phyloP scores from a whole-genome alignment of 1,140 invertebrate genomes.

The Varroa destructor region DNA sequence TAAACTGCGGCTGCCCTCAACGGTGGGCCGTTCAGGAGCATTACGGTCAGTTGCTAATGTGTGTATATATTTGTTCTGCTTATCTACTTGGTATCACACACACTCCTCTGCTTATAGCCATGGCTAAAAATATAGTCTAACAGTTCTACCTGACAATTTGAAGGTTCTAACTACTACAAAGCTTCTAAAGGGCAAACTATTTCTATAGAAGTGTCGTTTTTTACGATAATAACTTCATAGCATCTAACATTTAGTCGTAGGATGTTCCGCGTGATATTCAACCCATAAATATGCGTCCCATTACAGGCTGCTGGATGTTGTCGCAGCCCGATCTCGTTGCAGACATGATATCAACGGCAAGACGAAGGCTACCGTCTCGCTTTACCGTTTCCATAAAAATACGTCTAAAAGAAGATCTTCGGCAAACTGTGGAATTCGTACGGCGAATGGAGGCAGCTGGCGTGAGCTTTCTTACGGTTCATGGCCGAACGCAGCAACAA shows the following conservation, averaged over 20 bases:
- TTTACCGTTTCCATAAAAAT: slow-evolving; percentile 88
- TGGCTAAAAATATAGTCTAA: too few relatives aligned
- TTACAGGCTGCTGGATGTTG: slow-evolving; percentile 28
- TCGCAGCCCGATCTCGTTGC: slow-evolving; percentile 66
- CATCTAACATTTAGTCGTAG: neutral
- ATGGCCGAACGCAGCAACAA: slow-evolving; percentile 71
- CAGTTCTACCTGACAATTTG: too few relatives aligned
- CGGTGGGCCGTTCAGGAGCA: slow-evolving; percentile 39
- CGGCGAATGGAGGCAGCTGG: slow-evolving; percentile 66
- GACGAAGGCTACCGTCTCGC: slow-evolving; percentile 53
- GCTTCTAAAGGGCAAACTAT: too few relatives aligned
- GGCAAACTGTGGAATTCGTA: slow-evolving; percentile 57
- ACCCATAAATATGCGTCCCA: slow-evolving; percentile 38
- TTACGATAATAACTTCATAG: too few relatives aligned
- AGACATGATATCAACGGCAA: slow-evolving; percentile 62
- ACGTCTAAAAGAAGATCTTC: slow-evolving; percentile 50
- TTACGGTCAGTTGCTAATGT: neutral
- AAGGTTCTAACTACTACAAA: too few relatives aligned
- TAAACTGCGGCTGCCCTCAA: slow-evolving; percentile 95
- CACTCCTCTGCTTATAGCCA: too few relatives aligned
- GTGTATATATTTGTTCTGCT: too few relatives aligned
- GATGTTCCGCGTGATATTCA: neutral
- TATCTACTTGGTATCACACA: too few relatives aligned
- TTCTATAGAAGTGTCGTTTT: too few relatives aligned
- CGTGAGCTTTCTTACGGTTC: slow-evolving; percentile 71